Base-by-base conservation (phyloP, 2,113 vertebrate genomes). In the Toxotes chatareus region DNA sequence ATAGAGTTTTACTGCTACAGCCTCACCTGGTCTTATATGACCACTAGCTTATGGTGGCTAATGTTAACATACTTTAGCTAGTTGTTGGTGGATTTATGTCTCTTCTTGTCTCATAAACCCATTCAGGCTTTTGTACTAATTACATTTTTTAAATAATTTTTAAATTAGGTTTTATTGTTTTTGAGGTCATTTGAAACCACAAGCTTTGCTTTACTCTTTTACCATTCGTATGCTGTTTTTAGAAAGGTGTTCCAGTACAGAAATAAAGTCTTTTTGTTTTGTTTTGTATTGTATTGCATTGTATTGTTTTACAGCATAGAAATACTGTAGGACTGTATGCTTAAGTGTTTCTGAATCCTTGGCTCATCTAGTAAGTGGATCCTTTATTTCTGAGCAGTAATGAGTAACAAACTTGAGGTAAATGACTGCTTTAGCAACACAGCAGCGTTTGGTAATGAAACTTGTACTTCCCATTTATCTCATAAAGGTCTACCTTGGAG, bases 401-500 rank as follows among this genome's bases (percentile, higher is more conserved):
- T 87, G 56, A 63, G 47, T 4, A 38, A 53, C 34, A 63, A 80
- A 71, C 53, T 66, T 46, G 46, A 73, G 65, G 36, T 77, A 75
- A 85, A 79, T 65, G 63, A 44, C 34, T 64, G 66, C 27, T 72
- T 47, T 61, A 80, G 73, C 76, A 47, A 53, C 4, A 5, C 78
- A 73, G 70, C 61, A 19, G 9, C 70, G 64, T 74, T 67, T 51
- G 21, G 40, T 76, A 83, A 83, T 71, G 42, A 27, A 82, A 70
- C 64, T 12, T 11, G 7, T 57, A 42, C 69, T 59, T 82, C 46
- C 51, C 59, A 46, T 81, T 83, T 78, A 80, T 75, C 73, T 79
- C 60, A 47, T 63, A 13, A 78, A 71, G 56, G 32, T 79, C 17
- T 63, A 68, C 75, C 71, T 76, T 42, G 55, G 75, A 82, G 57